A percentile compares a stretch with the other conserved stretches of the same genome.
phyloP scores from a whole-genome alignment of 1,140 invertebrate genomes.

The Sitobion miscanthi region DNA sequence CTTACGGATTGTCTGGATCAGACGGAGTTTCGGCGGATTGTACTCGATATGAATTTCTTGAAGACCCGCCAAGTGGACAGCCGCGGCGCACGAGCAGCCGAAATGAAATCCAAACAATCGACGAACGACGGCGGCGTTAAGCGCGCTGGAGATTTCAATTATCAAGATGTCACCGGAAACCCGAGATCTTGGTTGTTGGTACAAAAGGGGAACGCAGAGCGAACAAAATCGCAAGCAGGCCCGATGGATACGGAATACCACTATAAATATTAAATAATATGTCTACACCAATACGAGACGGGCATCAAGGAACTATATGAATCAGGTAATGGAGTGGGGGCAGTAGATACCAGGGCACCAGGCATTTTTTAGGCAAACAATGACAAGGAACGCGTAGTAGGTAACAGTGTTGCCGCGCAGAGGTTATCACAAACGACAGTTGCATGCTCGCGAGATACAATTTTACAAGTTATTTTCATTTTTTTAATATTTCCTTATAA shows the following conservation, averaged over 20 bases:
- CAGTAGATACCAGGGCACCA: no score
- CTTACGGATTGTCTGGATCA: background rate
- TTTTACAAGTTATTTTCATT: background rate
- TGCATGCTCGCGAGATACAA: background rate
- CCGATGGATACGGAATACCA: background rate
- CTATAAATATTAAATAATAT: no score
- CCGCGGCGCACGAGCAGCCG: background rate
- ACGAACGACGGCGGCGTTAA: background rate
- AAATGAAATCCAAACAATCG: background rate
- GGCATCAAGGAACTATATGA: background rate
- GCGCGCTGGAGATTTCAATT: background rate
- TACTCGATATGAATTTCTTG: background rate
- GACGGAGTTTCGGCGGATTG: background rate
- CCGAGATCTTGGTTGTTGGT: no score
- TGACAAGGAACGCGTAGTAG: background rate
- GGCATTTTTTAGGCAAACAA: background rate
- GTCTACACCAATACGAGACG: background rate
- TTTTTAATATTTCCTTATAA: background rate
- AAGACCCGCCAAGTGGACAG: background rate
- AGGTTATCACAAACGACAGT: background rate
- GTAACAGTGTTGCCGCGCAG: background rate
- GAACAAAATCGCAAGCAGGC: background rate
- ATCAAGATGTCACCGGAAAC: background rate
- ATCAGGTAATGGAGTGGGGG: background rate
- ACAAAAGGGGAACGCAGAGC: background rate